phyloP scores from a whole-genome alignment of 2,888 invertebrate genomes.

The Idaea aversata region DNA sequence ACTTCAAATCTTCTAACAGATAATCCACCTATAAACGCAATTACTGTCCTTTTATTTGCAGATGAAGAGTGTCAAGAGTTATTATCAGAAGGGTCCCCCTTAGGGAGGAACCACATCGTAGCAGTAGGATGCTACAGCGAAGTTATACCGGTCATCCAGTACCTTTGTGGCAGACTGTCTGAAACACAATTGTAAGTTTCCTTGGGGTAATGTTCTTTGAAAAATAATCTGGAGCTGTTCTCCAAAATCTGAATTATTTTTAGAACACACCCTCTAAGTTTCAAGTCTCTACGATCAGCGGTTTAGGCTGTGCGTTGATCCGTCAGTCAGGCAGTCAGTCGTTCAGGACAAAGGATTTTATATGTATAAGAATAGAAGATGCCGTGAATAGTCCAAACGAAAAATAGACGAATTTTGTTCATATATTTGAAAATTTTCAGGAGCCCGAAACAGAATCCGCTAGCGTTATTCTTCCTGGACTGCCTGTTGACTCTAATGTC shows the following conservation, averaged over 20 bases:
- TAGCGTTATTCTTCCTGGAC: slow-evolving; percentile 89
- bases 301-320: no score
- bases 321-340: no score
- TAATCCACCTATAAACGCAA: no score
- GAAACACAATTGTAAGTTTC: slow-evolving; percentile 86
- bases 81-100: slow-evolving; percentile 72
- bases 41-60: no score
- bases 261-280: no score
- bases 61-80: slow-evolving; percentile 90
- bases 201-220: background rate
- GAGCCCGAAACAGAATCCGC: slow-evolving; percentile 81
- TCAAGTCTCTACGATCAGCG: no score
- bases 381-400: background rate
- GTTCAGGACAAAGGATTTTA: no score
- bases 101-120: slow-evolving; percentile 74
- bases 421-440: slow-evolving; percentile 52
- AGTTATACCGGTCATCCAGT: slow-evolving; percentile 93
- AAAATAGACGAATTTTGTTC: background rate
- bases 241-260: no score
- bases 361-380: no score
- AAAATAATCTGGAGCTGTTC: no score
- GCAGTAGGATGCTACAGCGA: slow-evolving; percentile 94
- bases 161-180: slow-evolving; percentile 91
- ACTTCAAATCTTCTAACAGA: no score
- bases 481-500: slow-evolving; percentile 92